Evolutionary conservation across 2,888 invertebrate species (phyloP).

Genomic region (Meganola albula): DNA sequence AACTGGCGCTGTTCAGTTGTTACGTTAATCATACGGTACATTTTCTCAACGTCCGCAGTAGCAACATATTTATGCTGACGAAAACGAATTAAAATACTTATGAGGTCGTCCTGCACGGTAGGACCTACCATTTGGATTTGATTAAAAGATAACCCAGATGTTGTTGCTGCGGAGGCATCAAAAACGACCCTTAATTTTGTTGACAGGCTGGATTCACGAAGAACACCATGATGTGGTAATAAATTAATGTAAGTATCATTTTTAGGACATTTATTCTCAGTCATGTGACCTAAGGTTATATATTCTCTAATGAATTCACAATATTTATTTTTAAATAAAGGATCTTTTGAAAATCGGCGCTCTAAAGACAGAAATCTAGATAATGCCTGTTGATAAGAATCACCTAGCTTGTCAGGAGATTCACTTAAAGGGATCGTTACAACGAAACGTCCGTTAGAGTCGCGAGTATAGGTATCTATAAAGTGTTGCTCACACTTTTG

Average conservation of each 20-base stretch:
- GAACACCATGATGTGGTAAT: constrained; percentile 26
- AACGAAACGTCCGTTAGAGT: constrained; percentile 4
- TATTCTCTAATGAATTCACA: constrained; percentile 7
- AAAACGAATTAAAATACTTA: constrained; percentile 16
- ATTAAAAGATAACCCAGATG: constrained; percentile 13
- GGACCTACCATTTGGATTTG: constrained; percentile 14
- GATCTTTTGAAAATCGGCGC: constrained; percentile 3
- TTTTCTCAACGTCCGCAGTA: constrained; percentile 17
- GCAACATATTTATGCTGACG: constrained; percentile 15
- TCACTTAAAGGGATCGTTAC: constrained; percentile 5
- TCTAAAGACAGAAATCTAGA: constrained; percentile 18
- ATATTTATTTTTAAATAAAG: constrained; percentile 7
- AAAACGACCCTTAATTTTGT: constrained; percentile 28
- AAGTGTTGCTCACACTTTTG: not conserved
- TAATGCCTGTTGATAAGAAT: constrained; percentile 22
- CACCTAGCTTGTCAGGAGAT: constrained; percentile 10
- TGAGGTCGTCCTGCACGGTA: constrained; percentile 13
- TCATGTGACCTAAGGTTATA: constrained; percentile 9
- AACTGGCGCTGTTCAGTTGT: not conserved
- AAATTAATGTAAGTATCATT: too few relatives aligned
- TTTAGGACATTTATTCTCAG: not conserved
- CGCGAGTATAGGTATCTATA: not conserved
- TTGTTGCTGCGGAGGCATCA: constrained; percentile 17
- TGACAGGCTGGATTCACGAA: constrained; percentile 17
- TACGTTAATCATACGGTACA: constrained; percentile 13